Percentiles rank a stretch among this genome's conserved stretches.
phyloP scores from a whole-genome alignment of 2,797 vertebrate species.

The Sebastes cheni region DNA sequence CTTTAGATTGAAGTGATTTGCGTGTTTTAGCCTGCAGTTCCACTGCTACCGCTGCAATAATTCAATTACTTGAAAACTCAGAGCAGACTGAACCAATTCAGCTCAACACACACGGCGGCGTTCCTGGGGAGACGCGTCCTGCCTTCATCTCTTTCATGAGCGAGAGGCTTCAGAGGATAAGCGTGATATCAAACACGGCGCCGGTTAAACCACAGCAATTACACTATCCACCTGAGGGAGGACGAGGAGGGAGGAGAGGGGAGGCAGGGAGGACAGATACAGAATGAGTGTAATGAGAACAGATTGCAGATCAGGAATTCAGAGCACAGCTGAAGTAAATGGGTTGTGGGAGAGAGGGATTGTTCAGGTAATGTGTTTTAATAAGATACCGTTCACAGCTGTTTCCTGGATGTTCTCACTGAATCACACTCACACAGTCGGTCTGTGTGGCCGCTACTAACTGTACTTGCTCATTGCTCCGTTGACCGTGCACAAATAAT shows the following conservation, averaged over 20 bases:
- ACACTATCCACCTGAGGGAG: slow-evolving; percentile 71
- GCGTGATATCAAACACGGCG: slow-evolving; percentile 71
- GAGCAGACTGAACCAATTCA: slow-evolving; percentile 47
- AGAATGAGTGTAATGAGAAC: slow-evolving; percentile 64
- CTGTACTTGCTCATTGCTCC: too few species aligned
- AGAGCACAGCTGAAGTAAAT: slow-evolving; percentile 59
- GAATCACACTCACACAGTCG: too few species aligned
- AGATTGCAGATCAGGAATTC: slow-evolving; percentile 72
- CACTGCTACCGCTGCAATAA: slow-evolving; percentile 52
- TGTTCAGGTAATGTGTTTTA: slow-evolving; percentile 67
- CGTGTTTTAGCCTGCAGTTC: slow-evolving; percentile 68
- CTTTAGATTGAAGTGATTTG: slow-evolving; percentile 72
- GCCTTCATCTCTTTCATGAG: slow-evolving; percentile 56
- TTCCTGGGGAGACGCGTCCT: too few species aligned
- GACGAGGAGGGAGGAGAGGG: neutral
- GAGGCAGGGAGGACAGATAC: slow-evolving; percentile 21
- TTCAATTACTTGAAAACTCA: slow-evolving; percentile 71
- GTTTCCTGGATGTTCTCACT: too few species aligned
- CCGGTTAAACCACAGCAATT: slow-evolving; percentile 73
- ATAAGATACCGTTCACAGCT: slow-evolving; percentile 38
- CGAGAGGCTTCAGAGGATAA: slow-evolving; percentile 65
- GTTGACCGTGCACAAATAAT: too few species aligned
- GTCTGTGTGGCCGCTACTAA: too few species aligned
- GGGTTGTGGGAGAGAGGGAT: slow-evolving; percentile 57
- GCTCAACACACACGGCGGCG: neutral